phyloP scores from a whole-genome alignment of 1,140 invertebrate species.

The Euwallacea fornicatus region DNA sequence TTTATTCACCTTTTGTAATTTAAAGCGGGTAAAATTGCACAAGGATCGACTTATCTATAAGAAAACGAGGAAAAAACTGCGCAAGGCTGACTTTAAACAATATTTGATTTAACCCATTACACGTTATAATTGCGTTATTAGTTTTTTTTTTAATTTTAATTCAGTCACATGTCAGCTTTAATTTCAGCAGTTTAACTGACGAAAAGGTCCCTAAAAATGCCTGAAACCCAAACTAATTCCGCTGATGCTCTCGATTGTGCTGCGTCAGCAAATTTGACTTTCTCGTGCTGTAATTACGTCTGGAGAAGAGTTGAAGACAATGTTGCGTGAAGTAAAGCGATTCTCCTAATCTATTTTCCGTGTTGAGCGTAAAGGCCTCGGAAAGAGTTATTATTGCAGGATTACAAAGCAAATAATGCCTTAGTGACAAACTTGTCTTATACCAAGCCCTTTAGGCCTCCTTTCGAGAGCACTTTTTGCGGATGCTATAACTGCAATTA shows the following conservation, averaged over 20 bases:
- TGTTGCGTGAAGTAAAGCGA: slow-evolving; percentile 38
- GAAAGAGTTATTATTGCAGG: slow-evolving; percentile 35
- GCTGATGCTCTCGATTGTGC: slow-evolving; percentile 20
- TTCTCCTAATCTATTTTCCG: slow-evolving; percentile 37
- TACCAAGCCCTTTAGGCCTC: not conserved
- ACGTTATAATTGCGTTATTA: not conserved
- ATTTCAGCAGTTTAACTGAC: not conserved
- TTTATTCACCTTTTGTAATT: not conserved
- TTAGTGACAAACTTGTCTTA: slow-evolving; percentile 16
- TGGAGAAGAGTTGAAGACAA: slow-evolving; percentile 39
- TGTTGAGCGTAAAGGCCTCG: slow-evolving; percentile 25
- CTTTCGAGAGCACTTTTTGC: too few species aligned
- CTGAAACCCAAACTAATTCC: slow-evolving; percentile 25
- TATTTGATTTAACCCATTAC: slow-evolving; percentile 11
- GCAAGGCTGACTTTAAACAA: slow-evolving; percentile 16
- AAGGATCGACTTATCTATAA: not conserved
- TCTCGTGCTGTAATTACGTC: slow-evolving; percentile 36
- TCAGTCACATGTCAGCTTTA: not conserved
- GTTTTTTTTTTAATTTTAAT: not conserved
- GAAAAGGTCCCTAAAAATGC: slow-evolving; percentile 1
- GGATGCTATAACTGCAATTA: not conserved
- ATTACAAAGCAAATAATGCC: slow-evolving; percentile 35
- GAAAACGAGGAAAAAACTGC: not conserved
- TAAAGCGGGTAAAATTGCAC: slow-evolving; percentile 17
- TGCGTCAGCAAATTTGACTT: slow-evolving; percentile 34